Evolutionary conservation across 1,140 invertebrate species (phyloP).

Genomic region (Spodoptera frugiperda): DNA sequence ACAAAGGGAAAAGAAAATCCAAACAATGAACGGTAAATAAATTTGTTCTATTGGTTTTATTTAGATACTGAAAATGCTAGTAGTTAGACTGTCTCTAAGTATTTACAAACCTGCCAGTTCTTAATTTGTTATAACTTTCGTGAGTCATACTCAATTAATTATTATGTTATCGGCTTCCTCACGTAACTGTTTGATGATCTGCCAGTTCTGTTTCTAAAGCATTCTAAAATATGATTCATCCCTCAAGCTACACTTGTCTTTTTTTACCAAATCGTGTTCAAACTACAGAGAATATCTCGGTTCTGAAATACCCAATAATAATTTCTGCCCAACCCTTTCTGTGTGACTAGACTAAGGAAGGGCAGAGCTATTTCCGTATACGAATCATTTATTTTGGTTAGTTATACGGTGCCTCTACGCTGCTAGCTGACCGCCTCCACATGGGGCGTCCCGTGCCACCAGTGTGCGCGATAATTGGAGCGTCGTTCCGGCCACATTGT

Average conservation of each 20-base stretch:
- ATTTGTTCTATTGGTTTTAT: slow-evolving; percentile 5
- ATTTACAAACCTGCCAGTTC: slow-evolving; percentile 1
- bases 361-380: slow-evolving; percentile 1
- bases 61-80: slow-evolving; percentile 3
- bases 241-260: too few relatives aligned
- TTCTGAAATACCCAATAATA: too few relatives aligned
- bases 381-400: slow-evolving; percentile 16
- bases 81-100: not conserved
- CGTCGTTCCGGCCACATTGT: slow-evolving; percentile 66
- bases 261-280: too few relatives aligned
- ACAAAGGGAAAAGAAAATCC: slow-evolving; percentile 16
- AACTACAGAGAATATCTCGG: too few relatives aligned
- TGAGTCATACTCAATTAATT: too few relatives aligned
- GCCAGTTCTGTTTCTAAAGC: too few relatives aligned
- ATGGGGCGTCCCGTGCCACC: slow-evolving; percentile 30
- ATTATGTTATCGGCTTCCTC: too few relatives aligned
- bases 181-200: too few relatives aligned
- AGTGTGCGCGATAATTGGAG: slow-evolving; percentile 62
- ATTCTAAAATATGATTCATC: too few relatives aligned
- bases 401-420: slow-evolving; percentile 18
- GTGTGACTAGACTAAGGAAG: too few relatives aligned
- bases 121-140: too few relatives aligned
- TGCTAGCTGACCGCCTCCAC: slow-evolving; percentile 49
- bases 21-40: slow-evolving; percentile 31
- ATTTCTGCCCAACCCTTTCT: too few relatives aligned